Evolutionary conservation across 1,140 invertebrate genomes (phyloP).

Genomic region (Cardiocondyla obscurior): DNA sequence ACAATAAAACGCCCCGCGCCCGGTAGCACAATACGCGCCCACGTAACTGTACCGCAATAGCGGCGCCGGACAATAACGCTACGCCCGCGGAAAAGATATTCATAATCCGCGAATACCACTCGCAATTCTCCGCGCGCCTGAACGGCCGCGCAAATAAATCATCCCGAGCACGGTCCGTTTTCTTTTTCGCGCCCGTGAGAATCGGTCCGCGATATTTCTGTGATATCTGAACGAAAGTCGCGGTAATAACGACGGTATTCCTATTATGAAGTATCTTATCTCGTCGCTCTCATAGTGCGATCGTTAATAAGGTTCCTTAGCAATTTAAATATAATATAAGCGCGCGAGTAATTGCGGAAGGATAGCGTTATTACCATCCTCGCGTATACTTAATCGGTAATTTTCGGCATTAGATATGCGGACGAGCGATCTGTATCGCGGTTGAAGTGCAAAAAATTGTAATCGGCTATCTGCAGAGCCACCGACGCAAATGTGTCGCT

Average conservation of each 20-base stretch:
- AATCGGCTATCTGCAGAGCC: neutral
- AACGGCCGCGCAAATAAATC: slow-evolving; percentile 17
- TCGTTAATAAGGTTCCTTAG: slow-evolving; percentile 20
- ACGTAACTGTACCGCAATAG: slow-evolving; percentile 39
- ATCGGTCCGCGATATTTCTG: neutral
- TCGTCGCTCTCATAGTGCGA: slow-evolving; percentile 9
- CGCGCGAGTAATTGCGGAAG: slow-evolving; percentile 32
- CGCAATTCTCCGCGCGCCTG: neutral
- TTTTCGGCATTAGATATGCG: neutral
- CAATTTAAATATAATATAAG: slow-evolving; percentile 11
- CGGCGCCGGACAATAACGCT: slow-evolving; percentile 19
- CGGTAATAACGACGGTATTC: neutral
- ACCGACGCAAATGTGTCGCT: neutral
- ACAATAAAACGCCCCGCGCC: slow-evolving; percentile 26
- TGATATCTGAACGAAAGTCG: neutral
- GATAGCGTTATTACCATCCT: neutral
- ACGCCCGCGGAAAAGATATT: slow-evolving; percentile 41
- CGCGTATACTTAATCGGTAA: neutral
- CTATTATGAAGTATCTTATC: neutral
- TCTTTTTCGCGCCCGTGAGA: neutral
- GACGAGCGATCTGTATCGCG: neutral
- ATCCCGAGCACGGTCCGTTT: neutral
- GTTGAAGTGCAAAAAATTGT: neutral
- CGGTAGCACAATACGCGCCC: slow-evolving; percentile 33
- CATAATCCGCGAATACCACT: slow-evolving; percentile 11